phyloP scores from a whole-genome alignment of 2,113 vertebrate species.

The Phainopepla nitens region DNA sequence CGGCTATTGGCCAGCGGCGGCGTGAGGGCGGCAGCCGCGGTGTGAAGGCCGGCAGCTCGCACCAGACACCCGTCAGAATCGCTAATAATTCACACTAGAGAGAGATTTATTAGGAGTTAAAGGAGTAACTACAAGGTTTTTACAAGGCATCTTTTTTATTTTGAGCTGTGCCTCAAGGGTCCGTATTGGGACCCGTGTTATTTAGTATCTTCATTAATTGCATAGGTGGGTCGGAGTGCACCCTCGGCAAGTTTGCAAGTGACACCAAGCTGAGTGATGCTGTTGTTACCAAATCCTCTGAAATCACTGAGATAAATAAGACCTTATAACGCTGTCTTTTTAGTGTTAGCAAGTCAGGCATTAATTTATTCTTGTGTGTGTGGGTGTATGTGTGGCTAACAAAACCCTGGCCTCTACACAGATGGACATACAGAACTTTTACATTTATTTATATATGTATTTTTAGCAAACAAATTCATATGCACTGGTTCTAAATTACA shows the following conservation, averaged over 20 bases:
- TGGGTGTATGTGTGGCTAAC: background rate
- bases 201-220: background rate
- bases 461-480: background rate
- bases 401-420: background rate
- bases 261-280: background rate
- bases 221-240: no score
- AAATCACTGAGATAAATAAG: background rate
- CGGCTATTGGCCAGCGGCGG: background rate
- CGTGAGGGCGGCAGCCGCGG: background rate
- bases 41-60: fast-evolving
- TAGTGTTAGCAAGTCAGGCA: background rate
- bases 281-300: background rate
- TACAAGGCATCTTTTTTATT: background rate
- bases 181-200: no score
- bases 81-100: background rate
- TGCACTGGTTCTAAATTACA: background rate
- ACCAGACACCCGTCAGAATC: fast-evolving
- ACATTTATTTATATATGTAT: background rate
- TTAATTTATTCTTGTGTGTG: background rate
- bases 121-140: background rate
- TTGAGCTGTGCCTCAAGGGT: background rate
- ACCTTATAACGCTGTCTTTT: background rate
- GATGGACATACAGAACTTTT: background rate
- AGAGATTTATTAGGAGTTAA: background rate
- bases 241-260: background rate